phyloP scores from a whole-genome alignment of 2,797 vertebrate genomes.

The Halcyon chelicuti region DNA sequence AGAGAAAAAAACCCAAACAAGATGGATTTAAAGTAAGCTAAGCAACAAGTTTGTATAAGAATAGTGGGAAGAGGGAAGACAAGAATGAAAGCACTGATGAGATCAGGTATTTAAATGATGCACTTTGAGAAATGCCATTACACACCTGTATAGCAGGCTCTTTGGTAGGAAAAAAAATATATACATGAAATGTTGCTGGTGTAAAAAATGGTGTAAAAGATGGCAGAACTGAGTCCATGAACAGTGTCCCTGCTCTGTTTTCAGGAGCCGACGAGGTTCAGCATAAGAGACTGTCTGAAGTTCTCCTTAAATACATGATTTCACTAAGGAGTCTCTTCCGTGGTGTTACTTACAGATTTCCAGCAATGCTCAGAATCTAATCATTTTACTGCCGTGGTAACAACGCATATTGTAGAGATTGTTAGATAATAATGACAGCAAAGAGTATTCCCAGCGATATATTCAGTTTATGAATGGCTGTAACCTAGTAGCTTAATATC shows the following conservation, averaged over 20 bases:
- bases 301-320: neutral
- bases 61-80: neutral
- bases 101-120: neutral
- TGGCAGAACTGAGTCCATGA: neutral
- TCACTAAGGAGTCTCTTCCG: neutral
- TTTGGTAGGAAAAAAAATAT: neutral
- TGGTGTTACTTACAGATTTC: constrained; percentile 49
- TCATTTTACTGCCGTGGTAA: neutral
- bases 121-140: neutral
- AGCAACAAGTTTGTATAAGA: neutral
- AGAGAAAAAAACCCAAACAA: neutral
- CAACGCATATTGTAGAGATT: neutral
- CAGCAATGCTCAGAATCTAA: neutral
- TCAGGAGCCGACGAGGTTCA: neutral
- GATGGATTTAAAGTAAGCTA: neutral
- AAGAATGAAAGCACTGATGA: neutral
- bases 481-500: constrained; percentile 74
- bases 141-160: fast-evolving
- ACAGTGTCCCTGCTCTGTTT: neutral
- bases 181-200: neutral
- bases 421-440: constrained; percentile 61
- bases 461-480: constrained; percentile 55
- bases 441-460: constrained; percentile 30
- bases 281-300: neutral
- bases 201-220: neutral